Conservation (phyloP, 2,113 vertebrate species). For the Numida meleagris region DNA sequence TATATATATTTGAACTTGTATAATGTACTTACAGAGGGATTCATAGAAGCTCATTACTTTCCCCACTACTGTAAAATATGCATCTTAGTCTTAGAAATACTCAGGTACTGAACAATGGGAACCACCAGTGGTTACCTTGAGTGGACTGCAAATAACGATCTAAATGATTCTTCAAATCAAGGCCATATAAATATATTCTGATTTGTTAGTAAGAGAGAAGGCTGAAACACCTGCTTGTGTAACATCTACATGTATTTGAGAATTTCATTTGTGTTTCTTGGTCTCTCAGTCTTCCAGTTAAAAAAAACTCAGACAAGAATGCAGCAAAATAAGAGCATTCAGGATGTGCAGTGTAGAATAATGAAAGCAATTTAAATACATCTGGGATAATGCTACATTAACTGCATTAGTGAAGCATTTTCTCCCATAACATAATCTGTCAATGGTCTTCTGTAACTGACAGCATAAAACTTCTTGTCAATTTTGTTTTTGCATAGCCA, state of each 20-base stretch:
- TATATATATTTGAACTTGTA: background rate
- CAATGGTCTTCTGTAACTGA: background rate
- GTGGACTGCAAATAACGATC: background rate
- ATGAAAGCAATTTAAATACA: slow-evolving; percentile 61
- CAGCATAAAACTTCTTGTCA: background rate
- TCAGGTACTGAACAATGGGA: background rate
- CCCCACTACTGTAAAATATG: background rate
- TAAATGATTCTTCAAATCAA: background rate
- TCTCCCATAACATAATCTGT: background rate
- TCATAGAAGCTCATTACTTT: background rate
- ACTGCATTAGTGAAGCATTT: slow-evolving; percentile 35
- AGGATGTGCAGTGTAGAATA: background rate
- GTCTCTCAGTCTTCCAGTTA: background rate
- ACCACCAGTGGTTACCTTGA: background rate
- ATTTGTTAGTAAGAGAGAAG: background rate
- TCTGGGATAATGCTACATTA: slow-evolving; percentile 46
- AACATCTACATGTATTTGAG: background rate
- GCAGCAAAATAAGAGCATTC: background rate
- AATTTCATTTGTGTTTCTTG: background rate
- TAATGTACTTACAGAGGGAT: background rate
- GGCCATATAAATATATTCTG: background rate
- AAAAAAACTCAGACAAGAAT: background rate
- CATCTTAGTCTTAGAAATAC: background rate
- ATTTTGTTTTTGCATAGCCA: slow-evolving; percentile 12
- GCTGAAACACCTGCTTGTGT: background rate